Percentiles rank a stretch among this genome's conserved stretches.
These are phyloP conservation scores for Brenthis daphne DNA, from an alignment of 2,888 invertebrate species.

Conservation along the genomic window DNA sequence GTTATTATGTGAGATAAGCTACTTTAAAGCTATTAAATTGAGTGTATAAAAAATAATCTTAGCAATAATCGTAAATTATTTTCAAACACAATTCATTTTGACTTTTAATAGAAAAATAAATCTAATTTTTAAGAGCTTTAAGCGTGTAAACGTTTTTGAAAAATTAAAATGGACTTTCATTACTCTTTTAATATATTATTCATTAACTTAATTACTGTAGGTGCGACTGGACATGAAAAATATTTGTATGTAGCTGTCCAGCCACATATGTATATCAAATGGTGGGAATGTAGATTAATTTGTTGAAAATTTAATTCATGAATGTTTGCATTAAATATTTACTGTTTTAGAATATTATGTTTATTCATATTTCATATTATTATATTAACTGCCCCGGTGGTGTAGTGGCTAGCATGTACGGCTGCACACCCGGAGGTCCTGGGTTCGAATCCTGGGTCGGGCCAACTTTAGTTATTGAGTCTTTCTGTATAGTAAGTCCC, in stretches of 20 bases:
- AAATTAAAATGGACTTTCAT: conserved; percentile 12
- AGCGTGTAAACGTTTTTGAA: conserved; percentile 10
- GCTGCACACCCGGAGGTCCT: no score
- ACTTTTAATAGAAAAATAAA: conserved; percentile 14
- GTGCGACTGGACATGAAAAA: conserved; percentile 11
- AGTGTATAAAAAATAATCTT: background rate
- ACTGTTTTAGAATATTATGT: no score
- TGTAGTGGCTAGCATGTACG: no score
- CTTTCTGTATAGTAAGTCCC: no score
- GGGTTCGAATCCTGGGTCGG: no score
- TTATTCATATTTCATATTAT: no score
- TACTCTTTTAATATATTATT: conserved; percentile 8
- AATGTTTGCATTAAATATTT: no score
- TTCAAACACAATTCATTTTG: background rate
- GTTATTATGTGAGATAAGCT: no score
- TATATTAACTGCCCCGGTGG: no score
- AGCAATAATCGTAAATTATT: conserved; percentile 16
- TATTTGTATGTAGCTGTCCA: conserved; percentile 8
- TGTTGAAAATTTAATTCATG: background rate
- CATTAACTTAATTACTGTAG: conserved; percentile 16
- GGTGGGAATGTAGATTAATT: background rate
- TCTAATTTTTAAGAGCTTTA: conserved; percentile 10
- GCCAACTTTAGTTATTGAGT: no score
- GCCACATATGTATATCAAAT: background rate
- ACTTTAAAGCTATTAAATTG: no score